Evolutionary conservation across 2,797 vertebrate genomes (phyloP).

Genomic region (Tragelaphus oryx): DNA sequence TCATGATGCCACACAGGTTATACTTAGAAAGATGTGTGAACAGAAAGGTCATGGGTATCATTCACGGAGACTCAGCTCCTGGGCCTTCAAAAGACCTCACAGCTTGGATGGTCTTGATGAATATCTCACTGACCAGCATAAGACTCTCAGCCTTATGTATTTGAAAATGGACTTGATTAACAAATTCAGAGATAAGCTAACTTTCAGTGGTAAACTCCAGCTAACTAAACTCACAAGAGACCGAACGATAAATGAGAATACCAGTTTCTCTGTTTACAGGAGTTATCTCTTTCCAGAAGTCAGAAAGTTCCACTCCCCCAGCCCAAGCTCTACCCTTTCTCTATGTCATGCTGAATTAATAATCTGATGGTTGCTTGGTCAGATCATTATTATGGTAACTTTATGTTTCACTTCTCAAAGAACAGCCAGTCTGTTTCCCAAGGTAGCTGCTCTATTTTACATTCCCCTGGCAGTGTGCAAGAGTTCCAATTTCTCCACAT

Average conservation of each 20-base stretch:
- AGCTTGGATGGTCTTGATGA: background rate
- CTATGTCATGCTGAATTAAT: background rate
- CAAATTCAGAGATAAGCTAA: background rate
- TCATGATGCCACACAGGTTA: slow-evolving; percentile 38
- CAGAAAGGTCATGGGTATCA: background rate
- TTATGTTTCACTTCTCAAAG: slow-evolving; percentile 1
- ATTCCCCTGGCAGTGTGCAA: background rate
- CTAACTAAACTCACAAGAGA: background rate
- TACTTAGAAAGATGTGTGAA: slow-evolving; percentile 43
- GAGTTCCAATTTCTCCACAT: background rate
- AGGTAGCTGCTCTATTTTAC: background rate
- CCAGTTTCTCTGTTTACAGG: background rate
- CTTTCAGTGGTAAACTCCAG: background rate
- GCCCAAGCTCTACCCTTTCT: background rate
- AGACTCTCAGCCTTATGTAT: background rate
- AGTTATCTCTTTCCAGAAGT: background rate
- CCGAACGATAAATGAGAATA: background rate
- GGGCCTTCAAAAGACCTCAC: background rate
- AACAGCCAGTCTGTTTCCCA: slow-evolving; percentile 3
- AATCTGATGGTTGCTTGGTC: background rate
- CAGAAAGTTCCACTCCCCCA: background rate
- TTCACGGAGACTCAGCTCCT: background rate
- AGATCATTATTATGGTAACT: background rate
- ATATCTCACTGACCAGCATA: background rate
- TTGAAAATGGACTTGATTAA: slow-evolving; percentile 6